Base-by-base conservation (phyloP, 1,140 invertebrate species). In the Coptotermes formosanus region DNA sequence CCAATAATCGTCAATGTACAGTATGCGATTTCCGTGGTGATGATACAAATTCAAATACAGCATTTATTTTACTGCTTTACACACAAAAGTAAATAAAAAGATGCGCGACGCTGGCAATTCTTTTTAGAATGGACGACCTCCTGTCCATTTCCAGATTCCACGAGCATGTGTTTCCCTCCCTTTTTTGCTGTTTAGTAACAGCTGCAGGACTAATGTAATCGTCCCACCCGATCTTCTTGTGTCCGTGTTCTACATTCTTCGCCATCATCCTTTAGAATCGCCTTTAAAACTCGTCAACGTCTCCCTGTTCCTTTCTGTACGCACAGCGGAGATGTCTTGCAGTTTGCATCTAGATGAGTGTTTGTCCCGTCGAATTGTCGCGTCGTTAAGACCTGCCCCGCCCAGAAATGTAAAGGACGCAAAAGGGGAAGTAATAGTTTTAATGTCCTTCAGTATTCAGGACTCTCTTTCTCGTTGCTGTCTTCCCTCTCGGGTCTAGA, bases 291-390 rank as follows among this genome's bases (percentile, higher is more conserved):
- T 75, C n/a, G 64, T 30, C 64, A 75, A 25, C 7, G 64, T n/a
- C 25, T 75, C n/a, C 64, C 3, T 30, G 64, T 75, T 30, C 64
- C 25, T 2, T 75, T n/a, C 64, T 75, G 52, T 55, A 75, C 25
- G 64, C 64, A 75, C 25, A 4, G 64, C n/a, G 16, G 25, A 75
- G 14, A 55, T 55, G 52, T 55, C 52, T 16, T 55, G n/a, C 64
- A 75, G 64, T 75, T 75, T 75, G 64, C 64, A 75, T 75, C 64
- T 30, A 75, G n/a, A 75, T 75, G 64, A 75, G 64, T 30, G n/a
- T 75, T 75, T 75, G 64, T n/a, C 64, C 64, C 25, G 64, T 75
- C 64, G 64, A 30, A 75, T 75, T 75, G 64, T 75, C 64, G 2
- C 64, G 7, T 75, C n/a, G 64, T 30, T 30, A 75, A 55, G 52